These are phyloP conservation scores for Aphelocoma californica DNA, from an alignment of 2,797 vertebrate species.

Conservation along the genomic window DNA sequence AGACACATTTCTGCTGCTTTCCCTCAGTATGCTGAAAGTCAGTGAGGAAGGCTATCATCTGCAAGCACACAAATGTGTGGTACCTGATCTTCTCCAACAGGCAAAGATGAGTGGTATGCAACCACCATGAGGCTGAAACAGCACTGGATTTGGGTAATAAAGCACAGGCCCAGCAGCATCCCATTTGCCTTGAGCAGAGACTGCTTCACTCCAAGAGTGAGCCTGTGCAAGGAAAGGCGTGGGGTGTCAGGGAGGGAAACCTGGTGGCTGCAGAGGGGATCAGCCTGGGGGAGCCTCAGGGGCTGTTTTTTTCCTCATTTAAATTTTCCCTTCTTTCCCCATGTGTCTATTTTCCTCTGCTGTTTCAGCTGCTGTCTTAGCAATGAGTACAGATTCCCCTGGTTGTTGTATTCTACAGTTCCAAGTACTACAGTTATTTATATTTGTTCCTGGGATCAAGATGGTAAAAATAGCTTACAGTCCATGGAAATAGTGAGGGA, in stretches of 20 bases:
- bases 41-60: neutral
- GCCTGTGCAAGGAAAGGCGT: neutral
- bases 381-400: neutral
- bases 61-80: neutral
- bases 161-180: neutral
- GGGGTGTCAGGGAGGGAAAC: neutral
- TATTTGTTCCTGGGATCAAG: constrained; percentile 5
- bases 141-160: neutral
- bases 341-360: neutral
- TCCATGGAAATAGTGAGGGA: neutral
- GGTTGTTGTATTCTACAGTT: neutral
- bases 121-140: neutral
- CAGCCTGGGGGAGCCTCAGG: neutral
- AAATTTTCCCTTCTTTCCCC: neutral
- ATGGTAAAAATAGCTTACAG: constrained; percentile 12
- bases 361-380: constrained; percentile 34
- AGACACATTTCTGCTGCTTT: neutral
- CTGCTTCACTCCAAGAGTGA: neutral
- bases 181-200: neutral
- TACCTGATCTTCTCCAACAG: neutral
- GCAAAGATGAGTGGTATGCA: neutral
- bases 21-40: neutral
- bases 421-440: neutral
- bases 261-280: neutral
- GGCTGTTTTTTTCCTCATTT: accelerated